phyloP scores from a whole-genome alignment of 2,113 vertebrate genomes.

The Anolis sagrei region DNA sequence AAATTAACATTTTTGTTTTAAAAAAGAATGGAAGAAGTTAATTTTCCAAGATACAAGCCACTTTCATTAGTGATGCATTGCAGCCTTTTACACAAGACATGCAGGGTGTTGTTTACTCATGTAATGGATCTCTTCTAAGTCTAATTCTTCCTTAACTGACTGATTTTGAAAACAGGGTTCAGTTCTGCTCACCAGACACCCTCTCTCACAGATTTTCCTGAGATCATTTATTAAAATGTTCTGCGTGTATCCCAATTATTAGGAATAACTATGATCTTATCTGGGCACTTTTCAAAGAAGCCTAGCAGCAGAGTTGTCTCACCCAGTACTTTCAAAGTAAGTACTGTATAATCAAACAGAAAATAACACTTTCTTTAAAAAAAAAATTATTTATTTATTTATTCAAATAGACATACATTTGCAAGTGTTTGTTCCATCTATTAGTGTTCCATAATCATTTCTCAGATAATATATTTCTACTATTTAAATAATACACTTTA shows the following conservation, averaged over 20 bases:
- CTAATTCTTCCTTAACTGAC: background rate
- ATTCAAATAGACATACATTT: no score
- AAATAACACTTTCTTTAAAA: no score
- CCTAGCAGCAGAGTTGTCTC: background rate
- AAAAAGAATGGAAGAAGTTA: background rate
- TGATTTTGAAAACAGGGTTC: background rate
- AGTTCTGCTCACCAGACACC: background rate
- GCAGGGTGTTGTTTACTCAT: background rate
- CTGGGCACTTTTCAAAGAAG: background rate
- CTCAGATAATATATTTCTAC: no score
- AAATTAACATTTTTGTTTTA: conserved; percentile 29
- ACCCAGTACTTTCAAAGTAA: no score
- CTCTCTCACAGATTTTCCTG: background rate
- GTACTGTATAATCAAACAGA: no score
- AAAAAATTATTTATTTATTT: no score
- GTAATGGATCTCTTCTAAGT: background rate
- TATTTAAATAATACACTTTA: no score
- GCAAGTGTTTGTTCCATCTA: no score
- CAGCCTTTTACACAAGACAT: background rate
- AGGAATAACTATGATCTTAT: background rate
- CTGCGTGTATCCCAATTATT: background rate
- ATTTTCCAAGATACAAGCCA: conserved; percentile 36
- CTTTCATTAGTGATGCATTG: conserved; percentile 39
- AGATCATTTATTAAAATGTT: background rate
- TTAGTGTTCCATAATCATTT: no score